Percentiles rank a stretch among this genome's conserved stretches.
These are phyloP conservation scores for Tringa solitaria DNA, from an alignment of 2,113 vertebrate genomes.

Conservation along the genomic window DNA sequence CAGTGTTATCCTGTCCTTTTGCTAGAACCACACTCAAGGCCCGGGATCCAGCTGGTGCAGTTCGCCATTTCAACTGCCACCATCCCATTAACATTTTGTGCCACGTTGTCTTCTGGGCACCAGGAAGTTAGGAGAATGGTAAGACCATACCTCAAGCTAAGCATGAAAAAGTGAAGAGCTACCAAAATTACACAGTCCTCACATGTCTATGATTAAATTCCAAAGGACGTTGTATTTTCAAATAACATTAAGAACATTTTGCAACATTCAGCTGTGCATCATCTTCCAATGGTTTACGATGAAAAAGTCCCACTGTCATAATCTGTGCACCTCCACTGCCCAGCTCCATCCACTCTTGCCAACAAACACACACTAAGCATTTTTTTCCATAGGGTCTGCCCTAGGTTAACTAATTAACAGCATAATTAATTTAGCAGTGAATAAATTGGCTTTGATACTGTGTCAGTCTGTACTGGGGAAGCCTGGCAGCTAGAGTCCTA, in stretches of 20 bases:
- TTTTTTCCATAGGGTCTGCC: not conserved
- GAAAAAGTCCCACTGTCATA: not conserved
- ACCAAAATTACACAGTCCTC: not conserved
- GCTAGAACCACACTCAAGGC: not conserved
- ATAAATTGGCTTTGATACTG: not conserved
- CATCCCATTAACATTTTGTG: not conserved
- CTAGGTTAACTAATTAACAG: constrained; percentile 2
- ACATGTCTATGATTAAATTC: not conserved
- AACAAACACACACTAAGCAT: not conserved
- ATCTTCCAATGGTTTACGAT: not conserved
- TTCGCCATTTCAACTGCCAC: not conserved
- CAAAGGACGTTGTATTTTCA: not conserved
- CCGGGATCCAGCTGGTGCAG: not conserved
- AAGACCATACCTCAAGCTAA: not conserved
- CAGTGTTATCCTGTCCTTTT: not conserved
- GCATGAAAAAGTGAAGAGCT: not conserved
- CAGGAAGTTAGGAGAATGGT: not conserved
- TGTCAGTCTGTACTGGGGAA: not conserved
- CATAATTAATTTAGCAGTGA: constrained; percentile 1
- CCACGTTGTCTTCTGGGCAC: not conserved
- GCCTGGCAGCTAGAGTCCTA: not conserved
- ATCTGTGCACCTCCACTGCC: not conserved
- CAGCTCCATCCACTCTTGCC: not conserved
- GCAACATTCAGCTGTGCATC: not conserved
- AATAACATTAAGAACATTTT: not conserved